Evolutionary conservation across 2,888 invertebrate genomes (phyloP).

Genomic region (Leptogaster cylindrica): DNA sequence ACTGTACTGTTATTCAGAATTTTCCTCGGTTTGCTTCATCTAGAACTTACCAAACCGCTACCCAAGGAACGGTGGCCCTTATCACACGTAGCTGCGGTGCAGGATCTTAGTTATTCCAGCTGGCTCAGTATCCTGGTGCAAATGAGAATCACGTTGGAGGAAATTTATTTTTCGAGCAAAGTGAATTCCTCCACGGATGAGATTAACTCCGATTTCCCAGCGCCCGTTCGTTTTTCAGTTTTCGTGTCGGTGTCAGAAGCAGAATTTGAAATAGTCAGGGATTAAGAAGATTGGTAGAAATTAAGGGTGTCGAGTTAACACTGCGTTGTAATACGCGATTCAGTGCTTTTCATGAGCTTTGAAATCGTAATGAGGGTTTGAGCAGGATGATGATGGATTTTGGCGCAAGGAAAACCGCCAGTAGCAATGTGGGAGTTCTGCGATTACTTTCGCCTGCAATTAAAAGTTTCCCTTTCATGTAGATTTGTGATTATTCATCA

Average conservation of each 20-base stretch:
- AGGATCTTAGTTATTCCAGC: neutral
- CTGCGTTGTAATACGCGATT: slow-evolving; percentile 18
- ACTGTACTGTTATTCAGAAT: too few species aligned
- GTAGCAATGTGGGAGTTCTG: too few species aligned
- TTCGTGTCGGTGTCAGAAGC: slow-evolving; percentile 3
- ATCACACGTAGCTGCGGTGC: slow-evolving; percentile 24
- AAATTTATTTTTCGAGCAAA: slow-evolving; percentile 26
- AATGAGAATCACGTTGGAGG: slow-evolving; percentile 22
- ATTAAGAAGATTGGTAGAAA: slow-evolving; percentile 22
- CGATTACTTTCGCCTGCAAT: too few species aligned
- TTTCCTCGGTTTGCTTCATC: too few species aligned
- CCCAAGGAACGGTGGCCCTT: neutral
- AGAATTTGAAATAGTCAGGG: slow-evolving; percentile 24
- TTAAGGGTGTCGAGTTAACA: slow-evolving; percentile 33
- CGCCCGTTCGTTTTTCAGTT: neutral
- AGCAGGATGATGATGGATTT: too few species aligned
- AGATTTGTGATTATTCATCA: too few species aligned
- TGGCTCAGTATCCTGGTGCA: neutral
- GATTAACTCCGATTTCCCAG: slow-evolving; percentile 13
- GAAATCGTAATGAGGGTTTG: slow-evolving; percentile 18
- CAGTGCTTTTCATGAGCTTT: slow-evolving; percentile 24
- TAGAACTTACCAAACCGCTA: too few species aligned
- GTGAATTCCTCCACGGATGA: slow-evolving; percentile 23
- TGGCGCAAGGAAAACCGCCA: too few species aligned
- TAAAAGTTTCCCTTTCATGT: too few species aligned